Evolutionary conservation across 2,888 invertebrate species (phyloP).

Genomic region (Pterobdella sp.): DNA sequence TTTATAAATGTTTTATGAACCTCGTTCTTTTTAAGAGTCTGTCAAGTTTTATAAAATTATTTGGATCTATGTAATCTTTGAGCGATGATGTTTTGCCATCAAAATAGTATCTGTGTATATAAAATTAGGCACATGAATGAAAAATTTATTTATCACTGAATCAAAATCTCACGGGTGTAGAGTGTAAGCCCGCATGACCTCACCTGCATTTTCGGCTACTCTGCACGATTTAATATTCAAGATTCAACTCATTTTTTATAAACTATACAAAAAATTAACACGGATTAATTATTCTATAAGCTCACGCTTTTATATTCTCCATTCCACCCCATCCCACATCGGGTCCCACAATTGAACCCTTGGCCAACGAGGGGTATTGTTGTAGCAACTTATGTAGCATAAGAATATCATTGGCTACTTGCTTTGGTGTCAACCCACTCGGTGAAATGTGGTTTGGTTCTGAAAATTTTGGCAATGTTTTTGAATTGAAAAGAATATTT

Average conservation of each 20-base stretch:
- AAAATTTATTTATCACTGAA: not conserved
- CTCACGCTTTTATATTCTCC: slow-evolving; percentile 1
- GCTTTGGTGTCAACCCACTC: slow-evolving; percentile 23
- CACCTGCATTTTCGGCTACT: not conserved
- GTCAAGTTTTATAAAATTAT: slow-evolving; percentile 15
- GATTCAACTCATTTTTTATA: too few species aligned
- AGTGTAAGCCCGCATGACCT: not conserved
- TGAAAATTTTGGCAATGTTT: not conserved
- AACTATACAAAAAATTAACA: too few species aligned
- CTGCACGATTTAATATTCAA: not conserved
- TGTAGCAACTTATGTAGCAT: slow-evolving; percentile 13
- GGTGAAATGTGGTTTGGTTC: slow-evolving; percentile 21
- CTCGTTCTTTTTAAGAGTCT: not conserved
- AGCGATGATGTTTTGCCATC: slow-evolving; percentile 1
- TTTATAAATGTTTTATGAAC: too few species aligned
- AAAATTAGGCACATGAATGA: not conserved
- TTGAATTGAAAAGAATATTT: not conserved
- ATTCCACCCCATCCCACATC: slow-evolving; percentile 24
- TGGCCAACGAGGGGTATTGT: slow-evolving; percentile 3
- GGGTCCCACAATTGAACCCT: slow-evolving; percentile 14
- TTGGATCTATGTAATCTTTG: slow-evolving; percentile 20
- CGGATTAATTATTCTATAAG: too few species aligned
- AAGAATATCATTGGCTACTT: slow-evolving; percentile 25
- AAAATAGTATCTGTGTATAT: slow-evolving; percentile 23
- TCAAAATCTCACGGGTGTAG: slow-evolving; percentile 17